Conservation (phyloP, 2,797 vertebrate species). For the Bovichtus diacanthus region DNA sequence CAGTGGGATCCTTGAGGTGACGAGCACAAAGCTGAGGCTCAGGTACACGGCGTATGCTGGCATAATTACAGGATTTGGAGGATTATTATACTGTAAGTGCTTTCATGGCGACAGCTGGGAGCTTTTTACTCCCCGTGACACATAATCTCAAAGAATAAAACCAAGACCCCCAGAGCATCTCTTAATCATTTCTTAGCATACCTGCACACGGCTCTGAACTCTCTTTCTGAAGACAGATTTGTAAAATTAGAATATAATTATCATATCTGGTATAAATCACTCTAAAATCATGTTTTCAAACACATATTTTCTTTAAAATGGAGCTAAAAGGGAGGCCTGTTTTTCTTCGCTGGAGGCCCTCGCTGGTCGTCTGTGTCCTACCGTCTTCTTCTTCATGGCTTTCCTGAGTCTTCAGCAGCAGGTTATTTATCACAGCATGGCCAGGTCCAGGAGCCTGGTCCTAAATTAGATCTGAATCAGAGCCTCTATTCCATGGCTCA, state of each 20-base stretch:
- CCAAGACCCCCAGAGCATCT: conserved; percentile 82
- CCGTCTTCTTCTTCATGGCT: conserved; percentile 53
- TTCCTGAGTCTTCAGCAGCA: conserved; percentile 53
- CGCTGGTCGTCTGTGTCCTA: conserved; percentile 24
- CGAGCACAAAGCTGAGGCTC: conserved; percentile 84
- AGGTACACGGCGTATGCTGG: conserved; percentile 86
- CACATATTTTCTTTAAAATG: conserved; percentile 46
- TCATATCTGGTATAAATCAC: conserved; percentile 74
- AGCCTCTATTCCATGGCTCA: conserved; percentile 69
- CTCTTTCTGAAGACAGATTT: conserved; percentile 76
- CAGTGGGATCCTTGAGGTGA: conserved; percentile 84
- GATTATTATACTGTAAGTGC: conserved; percentile 88
- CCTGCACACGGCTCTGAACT: conserved; percentile 83
- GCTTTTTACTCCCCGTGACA: conserved; percentile 85
- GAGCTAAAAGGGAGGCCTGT: conserved; percentile 44
- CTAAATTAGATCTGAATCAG: conserved; percentile 83
- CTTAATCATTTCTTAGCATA: conserved; percentile 86
- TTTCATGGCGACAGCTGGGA: conserved; percentile 87
- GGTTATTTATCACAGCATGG: conserved; percentile 67
- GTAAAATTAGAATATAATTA: conserved; percentile 83
- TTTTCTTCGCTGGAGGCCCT: conserved; percentile 25
- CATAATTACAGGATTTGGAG: conserved; percentile 89
- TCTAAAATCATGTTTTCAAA: conserved; percentile 69
- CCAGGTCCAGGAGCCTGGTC: conserved; percentile 63
- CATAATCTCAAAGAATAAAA: conserved; percentile 86